Base-by-base conservation (phyloP, 2,113 vertebrate species). In the Vimba vimba region DNA sequence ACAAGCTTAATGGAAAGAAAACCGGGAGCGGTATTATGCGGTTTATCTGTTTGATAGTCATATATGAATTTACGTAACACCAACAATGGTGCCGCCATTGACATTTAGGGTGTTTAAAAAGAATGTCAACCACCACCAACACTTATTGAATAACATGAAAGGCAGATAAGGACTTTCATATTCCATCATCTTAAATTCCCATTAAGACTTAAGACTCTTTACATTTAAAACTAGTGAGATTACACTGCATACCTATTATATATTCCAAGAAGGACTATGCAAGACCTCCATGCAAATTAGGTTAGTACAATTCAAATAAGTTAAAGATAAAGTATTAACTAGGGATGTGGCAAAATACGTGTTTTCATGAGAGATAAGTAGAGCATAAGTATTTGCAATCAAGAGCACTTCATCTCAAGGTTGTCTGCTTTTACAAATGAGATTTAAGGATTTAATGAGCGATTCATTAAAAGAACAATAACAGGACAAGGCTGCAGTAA, bases 221-320 rank as follows among this genome's bases (percentile, higher is more conserved):
- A 52, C 21, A 84, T 69, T 79, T 69, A 60, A 66, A 86, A 76
- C 9, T 52, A 23, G 33, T 1, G 81, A 85, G 73, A 89, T 60
- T 86, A 81, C 85, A 84, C 87, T 78, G 77, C 73, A 80, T 66
- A 86, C 86, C 79, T 52, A 59, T 69, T 91, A 88, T 88, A 87
- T 66, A 81, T 79, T 84, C 23, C 71, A 45, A 33, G 68, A 88
- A 87, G 60, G 83, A 76, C 30, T 0, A 47, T 43, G 87, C 79
- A 19, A 36, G 60, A 45, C 64, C 39, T 21, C 21, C 78, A 86
- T 86, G 80, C 68, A 85, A 87, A 89, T 87, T 68, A 87, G 64
- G 19, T 52, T 55, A 79, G 71, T 78, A 27, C 19, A 62, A 77
- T 78, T 76, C 71, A 15, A 45, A 74, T 23, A 27, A 62, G 36